These are phyloP conservation scores for Sebastiscus albofasciatus DNA, from an alignment of 2,797 vertebrate genomes.

Conservation along the genomic window DNA sequence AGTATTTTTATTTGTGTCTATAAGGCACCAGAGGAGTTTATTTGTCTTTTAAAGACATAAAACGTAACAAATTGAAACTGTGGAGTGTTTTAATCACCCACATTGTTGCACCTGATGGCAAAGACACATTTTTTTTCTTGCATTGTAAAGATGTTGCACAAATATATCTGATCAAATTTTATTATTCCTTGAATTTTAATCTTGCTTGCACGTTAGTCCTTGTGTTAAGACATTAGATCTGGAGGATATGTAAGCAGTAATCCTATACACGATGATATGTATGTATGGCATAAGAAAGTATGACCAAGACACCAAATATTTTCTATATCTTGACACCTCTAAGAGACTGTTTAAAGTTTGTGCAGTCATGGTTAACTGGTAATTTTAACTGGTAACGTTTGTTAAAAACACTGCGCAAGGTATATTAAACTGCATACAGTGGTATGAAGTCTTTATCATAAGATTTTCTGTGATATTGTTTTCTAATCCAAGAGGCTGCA, in stretches of 20 bases:
- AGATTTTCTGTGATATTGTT: not conserved
- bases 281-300: not conserved
- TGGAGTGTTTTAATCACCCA: not conserved
- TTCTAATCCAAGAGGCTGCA: not conserved
- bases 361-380: not conserved
- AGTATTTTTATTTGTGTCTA: constrained; percentile 31
- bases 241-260: not conserved
- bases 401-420: not conserved
- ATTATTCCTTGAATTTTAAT: not conserved
- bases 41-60: constrained; percentile 6
- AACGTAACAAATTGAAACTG: not conserved
- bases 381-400: not conserved
- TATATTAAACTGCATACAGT: not conserved
- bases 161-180: constrained; percentile 28
- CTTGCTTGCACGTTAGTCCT: not conserved
- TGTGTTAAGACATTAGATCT: not conserved
- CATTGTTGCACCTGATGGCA: not conserved
- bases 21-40: not conserved
- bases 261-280: not conserved
- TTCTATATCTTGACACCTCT: not conserved
- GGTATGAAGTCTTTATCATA: not conserved
- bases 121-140: constrained; percentile 2
- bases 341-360: not conserved
- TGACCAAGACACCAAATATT: not conserved
- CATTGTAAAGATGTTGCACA: constrained; percentile 13